Conservation (phyloP, 2,888 invertebrate species). For the Drosophila histrio region DNA sequence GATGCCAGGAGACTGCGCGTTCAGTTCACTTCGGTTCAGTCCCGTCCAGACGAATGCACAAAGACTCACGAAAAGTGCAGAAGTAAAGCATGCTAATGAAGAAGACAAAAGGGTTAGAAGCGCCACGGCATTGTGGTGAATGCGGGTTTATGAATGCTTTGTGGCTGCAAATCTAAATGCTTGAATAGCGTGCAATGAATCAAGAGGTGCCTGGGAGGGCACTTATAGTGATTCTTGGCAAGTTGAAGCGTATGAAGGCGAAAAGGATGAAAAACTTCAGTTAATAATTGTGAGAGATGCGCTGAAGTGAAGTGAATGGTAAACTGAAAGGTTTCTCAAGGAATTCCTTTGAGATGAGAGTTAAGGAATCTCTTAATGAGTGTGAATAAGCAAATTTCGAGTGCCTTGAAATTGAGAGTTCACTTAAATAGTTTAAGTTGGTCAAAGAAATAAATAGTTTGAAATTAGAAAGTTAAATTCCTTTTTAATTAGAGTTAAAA, state of each 20-base stretch:
- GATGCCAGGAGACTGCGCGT: too few species aligned
- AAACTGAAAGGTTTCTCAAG: constrained; percentile 18
- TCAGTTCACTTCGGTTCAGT: constrained; percentile 6
- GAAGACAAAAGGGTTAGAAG: constrained; percentile 34
- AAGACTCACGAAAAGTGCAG: constrained; percentile 39
- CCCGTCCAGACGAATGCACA: constrained; percentile 30
- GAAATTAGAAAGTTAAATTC: too few species aligned
- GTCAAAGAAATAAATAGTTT: not conserved
- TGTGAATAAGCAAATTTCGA: constrained; percentile 2
- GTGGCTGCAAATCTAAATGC: constrained; percentile 46
- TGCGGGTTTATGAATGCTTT: constrained; percentile 61
- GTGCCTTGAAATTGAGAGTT: not conserved
- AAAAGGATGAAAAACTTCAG: constrained; percentile 21
- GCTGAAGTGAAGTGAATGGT: constrained; percentile 7
- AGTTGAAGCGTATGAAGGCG: constrained; percentile 23
- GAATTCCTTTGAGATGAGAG: constrained; percentile 25
- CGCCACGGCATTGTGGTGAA: constrained; percentile 47
- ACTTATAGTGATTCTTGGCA: constrained; percentile 36
- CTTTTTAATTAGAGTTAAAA: too few species aligned
- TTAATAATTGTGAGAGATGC: constrained; percentile 43
- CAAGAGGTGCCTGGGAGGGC: constrained; percentile 31
- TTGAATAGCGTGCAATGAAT: constrained; percentile 23
- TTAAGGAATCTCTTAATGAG: constrained; percentile 4
- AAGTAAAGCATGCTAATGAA: constrained; percentile 53
- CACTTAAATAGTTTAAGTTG: constrained; percentile 1